These are phyloP conservation scores for Holotrichia oblita DNA, from an alignment of 1,140 invertebrate species.

Conservation along the genomic window DNA sequence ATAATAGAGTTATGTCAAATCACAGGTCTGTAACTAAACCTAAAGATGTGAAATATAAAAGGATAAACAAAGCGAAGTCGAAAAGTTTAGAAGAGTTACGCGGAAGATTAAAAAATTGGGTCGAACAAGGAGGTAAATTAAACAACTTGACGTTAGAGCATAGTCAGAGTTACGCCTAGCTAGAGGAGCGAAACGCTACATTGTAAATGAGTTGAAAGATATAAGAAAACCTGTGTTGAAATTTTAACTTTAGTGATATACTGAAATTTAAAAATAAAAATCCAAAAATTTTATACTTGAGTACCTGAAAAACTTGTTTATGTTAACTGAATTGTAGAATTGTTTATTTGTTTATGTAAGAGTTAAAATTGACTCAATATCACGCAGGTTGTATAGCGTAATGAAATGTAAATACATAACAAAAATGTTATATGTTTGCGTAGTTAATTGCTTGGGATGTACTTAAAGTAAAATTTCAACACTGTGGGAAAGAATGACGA, in stretches of 20 bases:
- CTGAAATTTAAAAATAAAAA: background rate
- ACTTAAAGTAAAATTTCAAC: too few species aligned
- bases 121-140: constrained; percentile 78
- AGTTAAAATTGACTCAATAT: too few species aligned
- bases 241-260: background rate
- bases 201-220: constrained; percentile 18
- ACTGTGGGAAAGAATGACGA: too few species aligned
- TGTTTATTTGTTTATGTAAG: too few species aligned
- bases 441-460: too few species aligned
- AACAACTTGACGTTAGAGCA: constrained; percentile 56
- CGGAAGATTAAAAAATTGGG: constrained; percentile 83
- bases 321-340: too few species aligned
- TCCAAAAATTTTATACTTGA: too few species aligned
- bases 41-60: constrained; percentile 90
- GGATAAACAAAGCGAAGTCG: constrained; percentile 89
- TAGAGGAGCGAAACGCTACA: constrained; percentile 22
- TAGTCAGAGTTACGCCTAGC: constrained; percentile 59
- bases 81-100: constrained; percentile 86
- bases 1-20: constrained; percentile 89
- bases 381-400: too few species aligned
- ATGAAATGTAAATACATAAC: too few species aligned
- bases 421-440: too few species aligned
- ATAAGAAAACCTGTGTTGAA: background rate
- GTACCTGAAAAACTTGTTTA: too few species aligned
- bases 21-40: constrained; percentile 89